Percentiles rank a stretch among this genome's conserved stretches.
Evolutionary conservation across 2,888 invertebrate genomes (phyloP).

Genomic region (Hipparchia semele): DNA sequence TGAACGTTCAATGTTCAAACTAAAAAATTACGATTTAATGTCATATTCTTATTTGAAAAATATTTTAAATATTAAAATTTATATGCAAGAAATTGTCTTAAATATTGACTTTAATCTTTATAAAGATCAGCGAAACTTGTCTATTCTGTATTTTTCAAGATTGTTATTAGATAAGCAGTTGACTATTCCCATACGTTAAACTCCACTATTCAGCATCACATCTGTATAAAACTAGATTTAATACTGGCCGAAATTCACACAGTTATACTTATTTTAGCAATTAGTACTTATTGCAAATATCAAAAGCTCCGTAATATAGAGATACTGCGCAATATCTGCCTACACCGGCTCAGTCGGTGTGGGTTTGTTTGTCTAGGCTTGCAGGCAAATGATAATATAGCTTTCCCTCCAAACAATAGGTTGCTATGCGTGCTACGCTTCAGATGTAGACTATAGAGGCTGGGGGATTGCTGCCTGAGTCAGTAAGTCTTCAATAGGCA

Average conservation of each 20-base stretch:
- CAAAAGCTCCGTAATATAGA: not conserved
- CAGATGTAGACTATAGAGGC: not conserved
- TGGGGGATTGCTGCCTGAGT: not conserved
- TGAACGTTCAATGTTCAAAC: not conserved
- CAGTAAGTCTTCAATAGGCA: slow-evolving; percentile 6
- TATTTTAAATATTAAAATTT: not conserved
- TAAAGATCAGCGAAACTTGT: too few species aligned
- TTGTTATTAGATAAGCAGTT: not conserved
- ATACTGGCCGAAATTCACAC: not conserved
- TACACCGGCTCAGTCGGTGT: not conserved
- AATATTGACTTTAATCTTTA: too few species aligned
- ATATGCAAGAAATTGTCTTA: not conserved
- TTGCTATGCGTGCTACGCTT: not conserved
- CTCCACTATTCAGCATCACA: slow-evolving; percentile 15
- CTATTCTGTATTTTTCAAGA: not conserved
- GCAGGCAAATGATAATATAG: not conserved
- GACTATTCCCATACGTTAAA: slow-evolving; percentile 9
- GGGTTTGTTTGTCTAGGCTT: slow-evolving; percentile 16
- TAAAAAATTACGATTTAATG: too few species aligned
- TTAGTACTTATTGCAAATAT: not conserved
- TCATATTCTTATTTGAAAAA: not conserved
- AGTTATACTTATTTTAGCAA: not conserved
- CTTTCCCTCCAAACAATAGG: slow-evolving; percentile 12
- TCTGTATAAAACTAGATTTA: not conserved
- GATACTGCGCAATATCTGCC: not conserved